Evolutionary conservation across 2,888 invertebrate species (phyloP), one percentile per base, ranked within the genome.

Genomic region (Scotopteryx bipunctaria): DNA sequence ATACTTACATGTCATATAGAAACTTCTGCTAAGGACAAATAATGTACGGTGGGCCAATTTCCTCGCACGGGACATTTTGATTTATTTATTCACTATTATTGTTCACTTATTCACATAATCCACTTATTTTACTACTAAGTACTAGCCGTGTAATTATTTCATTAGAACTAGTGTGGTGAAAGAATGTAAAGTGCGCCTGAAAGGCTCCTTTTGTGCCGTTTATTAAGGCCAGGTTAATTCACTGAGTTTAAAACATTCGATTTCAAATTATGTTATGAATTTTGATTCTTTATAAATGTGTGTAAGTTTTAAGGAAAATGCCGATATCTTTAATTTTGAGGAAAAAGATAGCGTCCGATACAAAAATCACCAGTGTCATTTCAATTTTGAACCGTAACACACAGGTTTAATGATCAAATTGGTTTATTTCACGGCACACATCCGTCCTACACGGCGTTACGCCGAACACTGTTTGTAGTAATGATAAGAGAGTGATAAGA

Each of bases 1-100:
- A 21, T 25, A 88, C 90, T 91, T 68, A 91, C 91, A 91, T 59
- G 90, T 90, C 79, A 91, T 76, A 61, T 91, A 91, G 16, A 90
- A 69, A 9, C 86, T 82, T 43, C 83, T 75, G 67, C 87, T 89
- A n/a, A 86, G 61, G 57, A 87, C 57, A 64, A 88, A 90, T 61
- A 85, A 85, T 3, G 85, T 71, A 2, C 86, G 79, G 53, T 89
- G 86, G 1, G 72, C 74, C 5, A 89, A 64, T 60, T 89, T 88
- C n/a, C 81, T 74, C 27, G 83, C 52, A 21, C 81, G 81, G 40
- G 81, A 60, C 84, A 88, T 87, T 69, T 63, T 71, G n/a, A 32
- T 23, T 31, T 53, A 43, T 46, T 36, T 41, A 32, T 25, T 23
- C 23, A 23, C 9, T 25, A 6, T 0, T 15, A n/a, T 16, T 16